Conservation (phyloP, 2,888 invertebrate species). For the Cecidostiba fungosa region DNA sequence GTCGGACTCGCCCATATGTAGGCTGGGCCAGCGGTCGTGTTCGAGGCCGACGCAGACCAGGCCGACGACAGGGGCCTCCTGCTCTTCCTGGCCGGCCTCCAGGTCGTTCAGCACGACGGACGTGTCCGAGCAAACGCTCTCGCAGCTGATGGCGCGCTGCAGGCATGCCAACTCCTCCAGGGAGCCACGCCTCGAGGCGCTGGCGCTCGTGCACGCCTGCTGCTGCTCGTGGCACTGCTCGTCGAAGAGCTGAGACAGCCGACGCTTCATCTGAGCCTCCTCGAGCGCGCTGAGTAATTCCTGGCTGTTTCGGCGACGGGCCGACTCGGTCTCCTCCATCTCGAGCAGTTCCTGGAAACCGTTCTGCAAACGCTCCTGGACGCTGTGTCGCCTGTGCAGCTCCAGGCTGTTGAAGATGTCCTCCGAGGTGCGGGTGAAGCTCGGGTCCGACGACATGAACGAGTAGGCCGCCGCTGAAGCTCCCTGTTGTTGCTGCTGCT, state of each 20-base stretch:
- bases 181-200: constrained; percentile 70
- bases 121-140: constrained; percentile 90
- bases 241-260: constrained; percentile 72
- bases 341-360: constrained; percentile 75
- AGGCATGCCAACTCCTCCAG: constrained; percentile 78
- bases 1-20: constrained; percentile 82
- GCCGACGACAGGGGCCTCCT: constrained; percentile 85
- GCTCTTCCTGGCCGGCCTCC: constrained; percentile 82
- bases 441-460: constrained; percentile 73
- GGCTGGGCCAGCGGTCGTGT: constrained; percentile 86
- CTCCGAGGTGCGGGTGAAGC: constrained; percentile 78
- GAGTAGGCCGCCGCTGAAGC: constrained; percentile 44
- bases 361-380: constrained; percentile 73
- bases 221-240: constrained; percentile 40
- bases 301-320: constrained; percentile 73
- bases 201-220: constrained; percentile 1
- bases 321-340: constrained; percentile 65
- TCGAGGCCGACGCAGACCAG: constrained; percentile 89
- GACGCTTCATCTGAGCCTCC: constrained; percentile 73
- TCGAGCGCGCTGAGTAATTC: constrained; percentile 74
- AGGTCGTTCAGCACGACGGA: constrained; percentile 87
- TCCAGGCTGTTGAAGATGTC: constrained; percentile 76
- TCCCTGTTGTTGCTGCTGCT: constrained; percentile 38
- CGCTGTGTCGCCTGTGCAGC: constrained; percentile 74
- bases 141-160: constrained; percentile 88